These are phyloP conservation scores for Mus caroli DNA, from an alignment of 2,797 vertebrate genomes.

Conservation along the genomic window DNA sequence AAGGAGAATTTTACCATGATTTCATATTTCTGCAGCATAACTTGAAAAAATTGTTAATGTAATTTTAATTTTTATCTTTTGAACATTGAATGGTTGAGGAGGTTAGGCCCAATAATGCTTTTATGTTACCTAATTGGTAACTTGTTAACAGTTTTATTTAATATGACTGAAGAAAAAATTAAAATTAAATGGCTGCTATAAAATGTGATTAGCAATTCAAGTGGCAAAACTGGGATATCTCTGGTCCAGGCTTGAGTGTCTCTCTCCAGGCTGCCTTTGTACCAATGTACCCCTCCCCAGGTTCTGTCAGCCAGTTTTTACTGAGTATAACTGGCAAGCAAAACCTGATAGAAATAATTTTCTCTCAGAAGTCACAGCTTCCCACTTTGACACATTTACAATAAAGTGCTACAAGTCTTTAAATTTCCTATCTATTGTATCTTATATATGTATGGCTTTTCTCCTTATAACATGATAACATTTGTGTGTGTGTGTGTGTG, in stretches of 20 bases:
- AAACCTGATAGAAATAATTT: neutral
- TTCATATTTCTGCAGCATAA: conserved; percentile 50
- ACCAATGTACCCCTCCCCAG: neutral
- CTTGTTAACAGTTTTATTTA: conserved; percentile 77
- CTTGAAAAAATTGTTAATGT: conserved; percentile 60
- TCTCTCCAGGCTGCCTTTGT: neutral
- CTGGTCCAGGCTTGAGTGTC: neutral
- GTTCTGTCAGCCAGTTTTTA: neutral
- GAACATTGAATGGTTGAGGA: conserved; percentile 51
- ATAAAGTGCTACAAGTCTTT: neutral
- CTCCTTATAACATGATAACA: neutral
- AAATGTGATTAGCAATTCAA: conserved; percentile 72
- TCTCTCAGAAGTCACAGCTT: neutral
- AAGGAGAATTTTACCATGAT: conserved; percentile 54
- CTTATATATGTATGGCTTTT: neutral
- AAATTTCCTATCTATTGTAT: neutral
- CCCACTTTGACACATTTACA: neutral
- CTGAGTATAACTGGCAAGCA: neutral
- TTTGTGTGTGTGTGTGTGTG: no score
- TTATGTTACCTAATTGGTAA: conserved; percentile 75
- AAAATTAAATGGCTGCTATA: conserved; percentile 77
- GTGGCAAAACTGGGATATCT: conserved; percentile 21
- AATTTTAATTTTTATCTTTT: conserved; percentile 70
- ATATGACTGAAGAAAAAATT: conserved; percentile 69
- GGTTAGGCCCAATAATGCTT: conserved; percentile 67